Conservation (phyloP, 2,113 vertebrate genomes). For the Gymnarchus niloticus region DNA sequence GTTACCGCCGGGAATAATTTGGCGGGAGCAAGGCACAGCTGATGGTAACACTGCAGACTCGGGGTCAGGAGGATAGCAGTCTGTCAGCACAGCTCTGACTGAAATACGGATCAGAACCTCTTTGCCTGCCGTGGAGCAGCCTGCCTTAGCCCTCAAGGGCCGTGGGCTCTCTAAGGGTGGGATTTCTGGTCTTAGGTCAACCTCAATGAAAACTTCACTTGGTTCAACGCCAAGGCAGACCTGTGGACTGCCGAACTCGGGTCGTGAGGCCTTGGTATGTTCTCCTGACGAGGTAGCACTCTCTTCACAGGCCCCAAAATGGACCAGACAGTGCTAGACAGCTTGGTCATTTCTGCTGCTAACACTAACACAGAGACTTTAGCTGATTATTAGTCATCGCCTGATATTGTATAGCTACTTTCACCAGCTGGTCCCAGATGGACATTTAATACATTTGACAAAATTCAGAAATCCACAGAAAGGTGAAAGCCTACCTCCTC, state of each 20-base stretch:
- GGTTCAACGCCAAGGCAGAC: too few species aligned
- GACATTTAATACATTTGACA: not conserved
- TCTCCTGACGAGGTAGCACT: too few species aligned
- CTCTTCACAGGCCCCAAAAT: too few species aligned
- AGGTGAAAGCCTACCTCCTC: conserved; percentile 74
- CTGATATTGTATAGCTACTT: too few species aligned
- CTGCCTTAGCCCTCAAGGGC: not conserved
- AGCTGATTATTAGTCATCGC: too few species aligned
- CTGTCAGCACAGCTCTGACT: not conserved
- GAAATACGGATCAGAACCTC: not conserved
- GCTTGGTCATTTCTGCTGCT: too few species aligned
- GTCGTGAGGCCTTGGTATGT: too few species aligned
- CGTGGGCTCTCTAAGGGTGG: too few species aligned
- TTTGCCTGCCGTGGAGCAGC: not conserved
- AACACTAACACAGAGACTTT: too few species aligned
- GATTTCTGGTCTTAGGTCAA: not conserved
- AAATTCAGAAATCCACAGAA: not conserved
- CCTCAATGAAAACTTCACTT: not conserved
- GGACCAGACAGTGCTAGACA: too few species aligned
- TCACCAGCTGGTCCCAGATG: not conserved
- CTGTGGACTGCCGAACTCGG: too few species aligned
- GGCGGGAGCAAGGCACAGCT: not conserved
- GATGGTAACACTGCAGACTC: not conserved
- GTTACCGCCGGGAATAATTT: too few species aligned
- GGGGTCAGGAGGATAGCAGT: not conserved